Percentiles rank a stretch among this genome's conserved stretches.
Evolutionary conservation across 1,140 invertebrate species (phyloP).

Genomic region (Halictus rubicundus): DNA sequence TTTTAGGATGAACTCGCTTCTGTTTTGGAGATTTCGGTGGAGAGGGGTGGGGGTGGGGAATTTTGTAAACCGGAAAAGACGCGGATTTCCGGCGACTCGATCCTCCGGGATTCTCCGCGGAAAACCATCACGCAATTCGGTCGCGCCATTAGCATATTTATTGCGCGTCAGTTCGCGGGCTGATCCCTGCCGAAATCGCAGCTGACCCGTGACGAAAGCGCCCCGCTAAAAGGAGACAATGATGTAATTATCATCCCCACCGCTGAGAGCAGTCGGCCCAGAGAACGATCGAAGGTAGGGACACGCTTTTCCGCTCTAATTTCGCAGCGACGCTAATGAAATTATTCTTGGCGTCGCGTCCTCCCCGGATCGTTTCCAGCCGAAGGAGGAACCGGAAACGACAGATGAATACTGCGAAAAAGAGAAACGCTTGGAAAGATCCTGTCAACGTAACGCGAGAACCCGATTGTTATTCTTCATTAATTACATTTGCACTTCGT

Average conservation of each 20-base stretch:
- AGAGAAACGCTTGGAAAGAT: not conserved
- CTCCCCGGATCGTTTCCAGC: not conserved
- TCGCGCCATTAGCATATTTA: slow-evolving; percentile 70
- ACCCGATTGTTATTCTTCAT: too few relatives aligned
- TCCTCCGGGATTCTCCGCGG: not conserved
- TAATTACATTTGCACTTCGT: too few relatives aligned
- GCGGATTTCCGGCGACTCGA: not conserved
- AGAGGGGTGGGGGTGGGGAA: too few relatives aligned
- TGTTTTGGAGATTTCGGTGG: not conserved
- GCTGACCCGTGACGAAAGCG: slow-evolving; percentile 8
- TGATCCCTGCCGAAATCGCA: slow-evolving; percentile 21
- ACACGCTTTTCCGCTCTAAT: slow-evolving; percentile 6
- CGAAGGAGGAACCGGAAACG: not conserved
- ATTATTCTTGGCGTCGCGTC: slow-evolving; percentile 20
- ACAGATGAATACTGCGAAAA: not conserved
- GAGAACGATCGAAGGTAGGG: slow-evolving; percentile 1
- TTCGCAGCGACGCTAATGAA: slow-evolving; percentile 23
- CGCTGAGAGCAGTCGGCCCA: not conserved
- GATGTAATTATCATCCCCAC: slow-evolving; percentile 22
- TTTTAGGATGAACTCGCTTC: too few relatives aligned
- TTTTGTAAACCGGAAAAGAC: not conserved
- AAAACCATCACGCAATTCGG: slow-evolving; percentile 48
- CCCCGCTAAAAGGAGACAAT: slow-evolving; percentile 35
- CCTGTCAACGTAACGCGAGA: too few relatives aligned
- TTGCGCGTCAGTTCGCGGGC: slow-evolving; percentile 63